A percentile compares a stretch with the other conserved stretches of the same genome.
Conservation (phyloP, 2,888 invertebrate species). For the Lapara coniferarum region DNA sequence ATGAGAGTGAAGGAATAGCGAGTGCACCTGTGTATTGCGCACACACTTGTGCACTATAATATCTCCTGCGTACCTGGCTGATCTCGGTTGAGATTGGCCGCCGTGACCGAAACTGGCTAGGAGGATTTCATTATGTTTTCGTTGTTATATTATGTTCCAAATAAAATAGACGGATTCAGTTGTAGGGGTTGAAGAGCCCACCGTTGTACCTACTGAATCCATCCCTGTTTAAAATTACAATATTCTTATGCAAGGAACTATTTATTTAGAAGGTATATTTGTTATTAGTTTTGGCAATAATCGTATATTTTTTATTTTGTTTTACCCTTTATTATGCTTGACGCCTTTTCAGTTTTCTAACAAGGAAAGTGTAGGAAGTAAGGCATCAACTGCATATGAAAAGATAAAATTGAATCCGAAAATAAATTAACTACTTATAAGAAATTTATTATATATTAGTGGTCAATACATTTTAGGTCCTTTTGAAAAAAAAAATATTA, state of each 20-base stretch:
- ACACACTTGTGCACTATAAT: too few relatives aligned
- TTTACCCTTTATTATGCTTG: not conserved
- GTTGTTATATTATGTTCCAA: constrained; percentile 48
- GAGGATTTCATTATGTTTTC: too few relatives aligned
- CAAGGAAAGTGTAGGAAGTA: not conserved
- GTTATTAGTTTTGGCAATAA: constrained; percentile 8
- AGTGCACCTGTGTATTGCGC: too few relatives aligned
- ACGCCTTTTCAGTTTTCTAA: too few relatives aligned
- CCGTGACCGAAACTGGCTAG: too few relatives aligned
- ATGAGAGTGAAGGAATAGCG: too few relatives aligned
- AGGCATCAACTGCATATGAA: not conserved
- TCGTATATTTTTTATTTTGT: constrained; percentile 6
- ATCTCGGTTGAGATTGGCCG: too few relatives aligned
- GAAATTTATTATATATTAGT: not conserved
- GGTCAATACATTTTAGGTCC: not conserved
- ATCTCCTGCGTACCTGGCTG: too few relatives aligned
- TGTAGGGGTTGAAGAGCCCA: not conserved
- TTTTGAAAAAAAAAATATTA: not conserved
- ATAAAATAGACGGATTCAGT: not conserved
- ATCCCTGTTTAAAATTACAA: constrained; percentile 6
- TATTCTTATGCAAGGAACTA: constrained; percentile 12
- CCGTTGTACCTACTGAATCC: not conserved
- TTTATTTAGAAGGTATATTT: constrained; percentile 9
- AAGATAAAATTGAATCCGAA: not conserved
- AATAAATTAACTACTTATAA: not conserved